phyloP scores from a whole-genome alignment of 2,797 vertebrate species.

The Acrossocheilus wenchowensis region DNA sequence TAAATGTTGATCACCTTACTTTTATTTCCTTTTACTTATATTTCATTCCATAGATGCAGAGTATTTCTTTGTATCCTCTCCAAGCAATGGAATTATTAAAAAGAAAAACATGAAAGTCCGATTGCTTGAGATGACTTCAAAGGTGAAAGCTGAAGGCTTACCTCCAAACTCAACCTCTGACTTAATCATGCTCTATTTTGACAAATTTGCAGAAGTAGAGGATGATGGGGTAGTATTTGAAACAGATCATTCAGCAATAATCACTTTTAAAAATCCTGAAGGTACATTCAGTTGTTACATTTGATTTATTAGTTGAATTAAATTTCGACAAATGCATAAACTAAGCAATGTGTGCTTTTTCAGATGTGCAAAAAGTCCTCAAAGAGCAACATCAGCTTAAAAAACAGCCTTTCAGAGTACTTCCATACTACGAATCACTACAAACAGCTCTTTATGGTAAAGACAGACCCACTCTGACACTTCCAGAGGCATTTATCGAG shows the following conservation, averaged over 20 bases:
- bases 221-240: slow-evolving; percentile 59
- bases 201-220: slow-evolving; percentile 63
- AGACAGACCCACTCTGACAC: slow-evolving; percentile 78
- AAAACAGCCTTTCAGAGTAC: slow-evolving; percentile 76
- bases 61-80: slow-evolving; percentile 67
- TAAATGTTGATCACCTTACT: neutral
- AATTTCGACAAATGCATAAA: neutral
- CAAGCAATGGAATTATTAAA: slow-evolving; percentile 66
- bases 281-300: slow-evolving; percentile 62
- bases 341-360: slow-evolving; percentile 24
- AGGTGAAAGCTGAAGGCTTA: slow-evolving; percentile 68
- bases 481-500: slow-evolving; percentile 76
- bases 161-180: slow-evolving; percentile 53
- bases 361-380: slow-evolving; percentile 79
- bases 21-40: neutral
- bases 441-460: slow-evolving; percentile 85
- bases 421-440: slow-evolving; percentile 83
- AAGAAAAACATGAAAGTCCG: slow-evolving; percentile 63
- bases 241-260: slow-evolving; percentile 65
- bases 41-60: slow-evolving; percentile 62
- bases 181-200: slow-evolving; percentile 70
- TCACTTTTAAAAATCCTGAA: slow-evolving; percentile 69
- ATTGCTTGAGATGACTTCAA: slow-evolving; percentile 69
- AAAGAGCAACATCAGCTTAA: slow-evolving; percentile 76
- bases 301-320: neutral